Conservation (phyloP, 2,797 vertebrate species). For the Oreortyx pictus region DNA sequence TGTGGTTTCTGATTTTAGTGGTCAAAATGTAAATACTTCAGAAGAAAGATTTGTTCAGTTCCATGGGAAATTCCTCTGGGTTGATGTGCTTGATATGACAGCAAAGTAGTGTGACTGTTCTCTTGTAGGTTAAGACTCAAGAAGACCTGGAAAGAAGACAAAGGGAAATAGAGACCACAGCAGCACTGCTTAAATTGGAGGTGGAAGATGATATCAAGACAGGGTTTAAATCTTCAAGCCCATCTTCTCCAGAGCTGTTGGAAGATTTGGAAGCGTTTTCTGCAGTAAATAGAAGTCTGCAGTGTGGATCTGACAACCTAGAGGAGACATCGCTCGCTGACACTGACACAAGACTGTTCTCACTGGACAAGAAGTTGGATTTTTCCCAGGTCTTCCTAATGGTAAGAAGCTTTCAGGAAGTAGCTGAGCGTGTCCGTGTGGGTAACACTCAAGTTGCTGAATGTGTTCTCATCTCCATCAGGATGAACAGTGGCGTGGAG, state of each 20-base stretch:
- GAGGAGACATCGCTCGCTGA: conserved; percentile 74
- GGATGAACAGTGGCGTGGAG: conserved; percentile 87
- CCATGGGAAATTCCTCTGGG: not conserved
- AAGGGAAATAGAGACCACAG: conserved; percentile 75
- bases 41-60: not conserved
- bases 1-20: not conserved
- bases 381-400: conserved; percentile 65
- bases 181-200: conserved; percentile 76
- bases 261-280: conserved; percentile 48
- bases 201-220: conserved; percentile 79
- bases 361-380: conserved; percentile 65
- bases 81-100: fast-evolving
- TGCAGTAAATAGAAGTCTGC: conserved; percentile 44
- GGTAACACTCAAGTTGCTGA: not conserved
- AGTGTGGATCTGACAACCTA: conserved; percentile 48
- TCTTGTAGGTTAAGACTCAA: conserved; percentile 74
- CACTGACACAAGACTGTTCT: conserved; percentile 20
- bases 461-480: conserved; percentile 35
- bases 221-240: conserved; percentile 71
- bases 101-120: not conserved
- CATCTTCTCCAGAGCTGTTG: conserved; percentile 27
- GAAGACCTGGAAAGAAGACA: conserved; percentile 76
- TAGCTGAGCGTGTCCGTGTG: fast-evolving
- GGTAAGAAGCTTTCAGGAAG: conserved; percentile 55
- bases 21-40: not conserved